Base-by-base conservation (phyloP, 2,888 invertebrate species). In the Ichneumon xanthorius region DNA sequence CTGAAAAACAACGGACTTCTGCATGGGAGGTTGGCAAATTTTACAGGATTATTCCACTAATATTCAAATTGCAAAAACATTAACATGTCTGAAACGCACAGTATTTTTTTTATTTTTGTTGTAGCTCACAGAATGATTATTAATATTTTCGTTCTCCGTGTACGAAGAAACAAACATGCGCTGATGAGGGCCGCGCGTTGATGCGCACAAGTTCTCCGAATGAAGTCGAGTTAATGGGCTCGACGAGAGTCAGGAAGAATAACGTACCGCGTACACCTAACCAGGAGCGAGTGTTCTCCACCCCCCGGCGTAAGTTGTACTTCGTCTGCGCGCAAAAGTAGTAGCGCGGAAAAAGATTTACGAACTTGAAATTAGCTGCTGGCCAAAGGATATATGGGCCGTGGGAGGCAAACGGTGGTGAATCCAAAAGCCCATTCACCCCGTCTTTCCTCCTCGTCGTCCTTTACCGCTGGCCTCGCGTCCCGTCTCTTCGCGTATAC, bases 301-400 rank as follows among this genome's bases (percentile, higher is more conserved):
- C 26, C 26, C 68, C n/a, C 37, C 30, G 16, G 45, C 40, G 67
- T 50, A 65, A 22, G 53, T 73, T 80, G n/a, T 45, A 73, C 67
- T 73, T 65, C 55, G 65, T 55, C 72, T 77, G 19, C n/a, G 55
- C 68, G 11, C 48, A 33, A 53, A 19, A 33, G 40, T 22, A 67
- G 55, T 14, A 19, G 37, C 30, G 40, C 16, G 48, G 33, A 76
- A 79, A 63, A 72, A 76, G 75, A 76, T 80, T 80, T 84, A 80
- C 70, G 80, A 76, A 84, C 61, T 71, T 40, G 72, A 73, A 78
- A 83, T 83, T 83, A 83, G 73, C 73, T 73, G 30, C 45, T 55
- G 30, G 72, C 40, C 58, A 53, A 73, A 53, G 67, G 50, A 73
- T 73, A 73, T 73, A 80, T 63, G 67, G 55, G 45, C 50, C 48